These are phyloP conservation scores for Tachysurus fulvidraco DNA, from an alignment of 2,113 vertebrate genomes.

Conservation along the genomic window DNA sequence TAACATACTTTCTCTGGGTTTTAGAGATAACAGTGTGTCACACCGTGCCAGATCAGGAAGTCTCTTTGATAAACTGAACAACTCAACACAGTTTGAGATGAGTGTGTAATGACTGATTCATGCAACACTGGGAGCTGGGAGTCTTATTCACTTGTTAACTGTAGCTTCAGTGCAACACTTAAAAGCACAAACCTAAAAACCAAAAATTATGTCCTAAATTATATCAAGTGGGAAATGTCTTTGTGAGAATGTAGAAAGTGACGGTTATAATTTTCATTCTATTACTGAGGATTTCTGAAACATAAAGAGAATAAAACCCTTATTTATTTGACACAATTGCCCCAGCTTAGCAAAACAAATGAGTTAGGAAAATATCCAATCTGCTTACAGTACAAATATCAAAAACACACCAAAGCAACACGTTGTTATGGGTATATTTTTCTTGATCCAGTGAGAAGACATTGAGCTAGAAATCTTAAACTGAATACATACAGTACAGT, in stretches of 20 bases:
- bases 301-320: constrained; percentile 52
- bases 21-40: not conserved
- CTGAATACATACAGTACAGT: constrained; percentile 50
- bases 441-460: constrained; percentile 14
- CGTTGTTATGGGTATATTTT: constrained; percentile 13
- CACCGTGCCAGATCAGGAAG: not conserved
- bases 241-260: constrained; percentile 56
- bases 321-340: constrained; percentile 60
- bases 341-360: constrained; percentile 60
- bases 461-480: constrained; percentile 53
- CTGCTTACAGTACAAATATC: constrained; percentile 62
- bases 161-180: not conserved
- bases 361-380: constrained; percentile 67
- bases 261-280: constrained; percentile 32
- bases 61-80: not conserved
- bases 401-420: constrained; percentile 65
- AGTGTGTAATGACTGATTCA: not conserved
- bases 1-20: not conserved
- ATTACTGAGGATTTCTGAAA: constrained; percentile 47
- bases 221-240: constrained; percentile 41
- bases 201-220: no score
- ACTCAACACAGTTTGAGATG: not conserved
- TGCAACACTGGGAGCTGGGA: not conserved
- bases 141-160: not conserved
- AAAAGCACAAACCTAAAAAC: not conserved